A percentile compares a stretch with the other conserved stretches of the same genome.
phyloP scores from a whole-genome alignment of 1,140 invertebrate genomes.

The Trichonephila clavata region DNA sequence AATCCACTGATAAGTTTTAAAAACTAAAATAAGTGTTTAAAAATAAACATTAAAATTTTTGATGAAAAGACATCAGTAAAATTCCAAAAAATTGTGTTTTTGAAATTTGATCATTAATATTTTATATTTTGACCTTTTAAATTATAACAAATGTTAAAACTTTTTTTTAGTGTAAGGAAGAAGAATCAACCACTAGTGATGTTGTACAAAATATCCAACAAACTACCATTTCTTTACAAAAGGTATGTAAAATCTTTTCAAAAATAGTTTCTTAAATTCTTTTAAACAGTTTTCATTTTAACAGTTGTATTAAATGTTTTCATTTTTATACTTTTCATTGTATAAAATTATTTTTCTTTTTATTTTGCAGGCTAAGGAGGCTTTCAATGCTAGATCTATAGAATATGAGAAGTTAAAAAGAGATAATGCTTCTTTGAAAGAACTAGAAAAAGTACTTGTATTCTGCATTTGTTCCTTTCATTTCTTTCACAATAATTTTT shows the following conservation, averaged over 20 bases:
- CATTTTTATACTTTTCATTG: background rate
- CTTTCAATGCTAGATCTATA: slow-evolving; percentile 89
- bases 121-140: no score
- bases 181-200: slow-evolving; percentile 93
- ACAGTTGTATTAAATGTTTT: background rate
- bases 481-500: background rate
- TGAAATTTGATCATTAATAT: no score
- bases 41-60: no score
- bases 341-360: slow-evolving; percentile 55
- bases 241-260: slow-evolving; percentile 78
- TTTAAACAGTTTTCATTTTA: background rate
- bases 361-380: slow-evolving; percentile 92
- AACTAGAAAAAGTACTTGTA: slow-evolving; percentile 88
- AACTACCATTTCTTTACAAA: slow-evolving; percentile 87
- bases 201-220: slow-evolving; percentile 93
- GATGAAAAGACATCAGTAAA: no score
- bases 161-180: slow-evolving; percentile 90
- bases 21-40: no score
- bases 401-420: slow-evolving; percentile 94
- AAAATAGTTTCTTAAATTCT: background rate
- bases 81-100: no score
- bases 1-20: no score
- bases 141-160: background rate
- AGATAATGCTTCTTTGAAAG: slow-evolving; percentile 93
- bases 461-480: background rate